A percentile compares a stretch with the other conserved stretches of the same genome.
Evolutionary conservation across 2,113 vertebrate genomes (phyloP).

Genomic region (Centropus unirufus): DNA sequence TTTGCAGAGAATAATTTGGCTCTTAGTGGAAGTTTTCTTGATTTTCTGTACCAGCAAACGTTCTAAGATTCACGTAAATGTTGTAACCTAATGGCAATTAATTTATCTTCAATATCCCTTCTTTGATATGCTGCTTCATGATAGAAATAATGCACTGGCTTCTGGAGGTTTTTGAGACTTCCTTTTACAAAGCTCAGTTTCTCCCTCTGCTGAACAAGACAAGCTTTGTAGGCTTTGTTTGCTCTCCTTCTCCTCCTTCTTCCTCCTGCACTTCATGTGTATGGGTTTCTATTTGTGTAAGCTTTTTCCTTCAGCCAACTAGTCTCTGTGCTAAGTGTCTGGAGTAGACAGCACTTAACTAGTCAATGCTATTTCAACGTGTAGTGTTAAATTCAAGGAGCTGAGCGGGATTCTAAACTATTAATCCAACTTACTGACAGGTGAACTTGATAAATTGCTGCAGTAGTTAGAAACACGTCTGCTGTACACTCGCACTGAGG

Average conservation of each 20-base stretch:
- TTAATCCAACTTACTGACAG: not conserved
- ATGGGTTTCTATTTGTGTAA: not conserved
- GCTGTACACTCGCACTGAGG: not conserved
- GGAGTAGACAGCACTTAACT: not conserved
- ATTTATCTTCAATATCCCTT: not conserved
- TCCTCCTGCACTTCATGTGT: not conserved
- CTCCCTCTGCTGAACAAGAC: not conserved
- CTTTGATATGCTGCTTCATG: not conserved
- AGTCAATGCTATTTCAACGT: not conserved
- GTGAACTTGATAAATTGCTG: not conserved
- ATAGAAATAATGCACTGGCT: not conserved
- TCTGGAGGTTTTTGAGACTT: not conserved
- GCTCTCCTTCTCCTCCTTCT: not conserved
- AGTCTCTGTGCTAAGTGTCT: not conserved
- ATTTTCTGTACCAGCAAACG: not conserved
- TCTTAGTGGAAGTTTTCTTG: not conserved
- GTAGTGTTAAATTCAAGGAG: not conserved
- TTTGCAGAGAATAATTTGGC: not conserved
- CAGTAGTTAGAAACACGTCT: not conserved
- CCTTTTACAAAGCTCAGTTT: slow-evolving; percentile 6
- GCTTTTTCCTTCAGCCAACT: not conserved
- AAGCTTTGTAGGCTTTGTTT: not conserved
- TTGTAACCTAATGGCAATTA: not conserved
- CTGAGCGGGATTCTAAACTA: not conserved
- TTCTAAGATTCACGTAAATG: not conserved